phyloP scores from a whole-genome alignment of 2,888 invertebrate species.

The Tineola bisselliella region DNA sequence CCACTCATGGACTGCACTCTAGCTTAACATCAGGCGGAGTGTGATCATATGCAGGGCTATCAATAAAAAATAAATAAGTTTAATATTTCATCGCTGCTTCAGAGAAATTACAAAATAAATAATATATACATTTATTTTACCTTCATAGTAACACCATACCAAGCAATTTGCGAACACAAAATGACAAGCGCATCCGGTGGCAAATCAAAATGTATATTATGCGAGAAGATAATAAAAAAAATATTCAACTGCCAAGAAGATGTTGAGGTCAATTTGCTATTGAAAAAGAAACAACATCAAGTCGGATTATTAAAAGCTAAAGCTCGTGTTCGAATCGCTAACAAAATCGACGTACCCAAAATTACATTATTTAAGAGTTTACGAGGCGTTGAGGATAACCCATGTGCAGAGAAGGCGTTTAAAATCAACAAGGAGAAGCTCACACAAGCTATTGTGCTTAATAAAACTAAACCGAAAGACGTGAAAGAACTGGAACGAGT shows the following conservation, averaged over 20 bases:
- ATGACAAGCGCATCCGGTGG: background rate
- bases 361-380: background rate
- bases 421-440: background rate
- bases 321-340: background rate
- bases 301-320: background rate
- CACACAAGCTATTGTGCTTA: background rate
- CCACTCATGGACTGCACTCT: no score
- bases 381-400: background rate
- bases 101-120: no score
- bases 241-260: background rate
- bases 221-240: conserved; percentile 1
- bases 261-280: background rate
- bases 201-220: background rate
- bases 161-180: background rate
- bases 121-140: background rate
- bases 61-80: no score
- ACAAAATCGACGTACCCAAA: background rate
- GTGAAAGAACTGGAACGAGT: background rate
- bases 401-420: background rate
- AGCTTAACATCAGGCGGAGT: no score
- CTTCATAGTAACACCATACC: background rate
- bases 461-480: background rate
- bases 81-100: no score
- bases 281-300: background rate
- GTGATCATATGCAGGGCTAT: no score